Conservation (phyloP, 2,797 vertebrate species). For the Rhadinocentrus ornatus region DNA sequence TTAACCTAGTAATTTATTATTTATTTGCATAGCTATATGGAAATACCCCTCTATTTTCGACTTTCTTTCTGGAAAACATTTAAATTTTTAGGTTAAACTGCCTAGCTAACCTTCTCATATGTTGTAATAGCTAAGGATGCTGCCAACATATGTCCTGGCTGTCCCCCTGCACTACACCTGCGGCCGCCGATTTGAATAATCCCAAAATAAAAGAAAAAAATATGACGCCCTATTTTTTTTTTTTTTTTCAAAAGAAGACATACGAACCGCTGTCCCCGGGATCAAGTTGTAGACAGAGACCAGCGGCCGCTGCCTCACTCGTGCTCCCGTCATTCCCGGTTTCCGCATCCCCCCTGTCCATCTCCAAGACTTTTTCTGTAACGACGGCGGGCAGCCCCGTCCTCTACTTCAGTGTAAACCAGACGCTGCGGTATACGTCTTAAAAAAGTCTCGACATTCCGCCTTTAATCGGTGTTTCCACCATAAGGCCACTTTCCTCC, state of each 20-base stretch:
- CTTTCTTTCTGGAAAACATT: background rate
- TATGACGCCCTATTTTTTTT: no score
- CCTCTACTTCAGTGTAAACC: slow-evolving; percentile 34
- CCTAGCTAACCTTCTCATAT: background rate
- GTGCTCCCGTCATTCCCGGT: slow-evolving; percentile 66
- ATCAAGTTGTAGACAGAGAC: slow-evolving; percentile 74
- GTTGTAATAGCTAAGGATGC: background rate
- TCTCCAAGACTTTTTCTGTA: slow-evolving; percentile 47
- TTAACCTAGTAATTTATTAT: slow-evolving; percentile 59
- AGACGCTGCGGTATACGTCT: slow-evolving; percentile 3
- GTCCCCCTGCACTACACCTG: slow-evolving; percentile 10
- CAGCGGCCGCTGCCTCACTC: slow-evolving; percentile 63
- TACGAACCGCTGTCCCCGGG: slow-evolving; percentile 75
- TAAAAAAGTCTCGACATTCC: slow-evolving; percentile 18
- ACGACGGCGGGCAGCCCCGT: slow-evolving; percentile 32
- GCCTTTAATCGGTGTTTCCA: background rate
- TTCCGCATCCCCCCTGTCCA: slow-evolving; percentile 83
- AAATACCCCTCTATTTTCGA: background rate
- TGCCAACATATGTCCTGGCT: slow-evolving; percentile 17
- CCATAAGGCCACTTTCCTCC: background rate
- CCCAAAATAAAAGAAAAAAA: background rate
- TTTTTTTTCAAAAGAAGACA: background rate
- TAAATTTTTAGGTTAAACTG: background rate
- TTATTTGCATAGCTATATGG: slow-evolving; percentile 33
- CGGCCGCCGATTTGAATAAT: background rate